Evolutionary conservation across 2,888 invertebrate genomes (phyloP), one percentile per base, ranked within the genome.

Genomic region (Aspidiotus destructor): DNA sequence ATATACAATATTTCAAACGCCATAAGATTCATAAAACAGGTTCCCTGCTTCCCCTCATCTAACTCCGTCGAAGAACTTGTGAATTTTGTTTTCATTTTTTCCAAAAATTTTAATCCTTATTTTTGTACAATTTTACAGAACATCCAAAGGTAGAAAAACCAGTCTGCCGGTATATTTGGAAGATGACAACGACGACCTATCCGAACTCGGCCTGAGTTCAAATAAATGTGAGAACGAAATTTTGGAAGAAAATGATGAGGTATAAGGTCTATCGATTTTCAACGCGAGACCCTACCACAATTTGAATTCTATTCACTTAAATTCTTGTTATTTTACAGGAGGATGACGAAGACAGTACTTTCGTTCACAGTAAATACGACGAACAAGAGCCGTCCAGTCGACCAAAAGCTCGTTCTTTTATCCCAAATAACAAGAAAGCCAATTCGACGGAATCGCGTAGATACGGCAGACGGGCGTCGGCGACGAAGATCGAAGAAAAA

Each of bases 181-280:
- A 74, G 89, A 90, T 73, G 89, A 91, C 76, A 83, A 85, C 57
- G 89, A 90, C 75, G 90, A 91, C 79, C 82, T 91, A 72, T 89
- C 88, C 75, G 91, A 90, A 78, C 84, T 90, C 73, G 90, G 90
- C 70, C 88, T 90, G 75, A 78, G 78, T 62, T 77, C 78, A 68
- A 63, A 65, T 41, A 69, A 69, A 57, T 55, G 41, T 28, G 28
- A 16, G n/a, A 64, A 42, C 42, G 48, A 64, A 28, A 63, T 63
- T 53, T 53, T 53, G 15, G 63, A 63, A 54, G 63, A 63, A 63
- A 63, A 54, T 41, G n/a, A 48, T n/a, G 48, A 13, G 7, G 52
- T 52, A 52, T 5, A n/a, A n/a, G 52, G 52, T 1, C 11, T 15
- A 52, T n/a, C n/a, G 3, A 3, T n/a, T 52, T 52, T 15, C 2